These are phyloP conservation scores for Grammomys dolichurus DNA, from an alignment of 2,113 vertebrate species.

Conservation along the genomic window DNA sequence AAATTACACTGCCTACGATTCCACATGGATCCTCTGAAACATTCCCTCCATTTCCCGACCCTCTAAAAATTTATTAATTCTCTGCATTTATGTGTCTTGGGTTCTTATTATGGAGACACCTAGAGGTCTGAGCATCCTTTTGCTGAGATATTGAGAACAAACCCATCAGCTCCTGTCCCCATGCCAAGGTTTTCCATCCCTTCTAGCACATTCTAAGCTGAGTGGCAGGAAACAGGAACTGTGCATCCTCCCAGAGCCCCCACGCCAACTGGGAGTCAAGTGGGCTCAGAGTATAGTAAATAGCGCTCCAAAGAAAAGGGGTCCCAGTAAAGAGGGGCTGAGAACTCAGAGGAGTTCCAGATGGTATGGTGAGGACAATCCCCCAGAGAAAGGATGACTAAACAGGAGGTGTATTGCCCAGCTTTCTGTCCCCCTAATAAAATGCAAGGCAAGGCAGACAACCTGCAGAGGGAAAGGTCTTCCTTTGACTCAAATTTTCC, in stretches of 20 bases:
- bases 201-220: not conserved
- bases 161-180: not conserved
- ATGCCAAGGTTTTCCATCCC: too few relatives aligned
- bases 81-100: not conserved
- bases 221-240: not conserved
- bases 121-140: not conserved
- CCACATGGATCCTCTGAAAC: not conserved
- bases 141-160: not conserved
- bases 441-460: not conserved
- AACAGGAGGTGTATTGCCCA: not conserved
- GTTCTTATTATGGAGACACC: not conserved
- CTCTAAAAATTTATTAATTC: constrained; percentile 9
- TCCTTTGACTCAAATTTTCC: not conserved
- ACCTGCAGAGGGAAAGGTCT: not conserved
- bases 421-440: not conserved
- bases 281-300: not conserved
- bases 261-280: not conserved
- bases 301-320: too few relatives aligned
- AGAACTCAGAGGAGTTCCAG: too few relatives aligned
- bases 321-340: too few relatives aligned
- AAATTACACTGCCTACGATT: not conserved
- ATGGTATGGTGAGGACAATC: accelerated
- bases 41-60: not conserved
- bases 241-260: not conserved
- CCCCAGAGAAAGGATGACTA: not conserved